Percentiles rank a stretch among this genome's conserved stretches.
Evolutionary conservation across 2,888 invertebrate genomes (phyloP).

Genomic region (Leucoma salicis): DNA sequence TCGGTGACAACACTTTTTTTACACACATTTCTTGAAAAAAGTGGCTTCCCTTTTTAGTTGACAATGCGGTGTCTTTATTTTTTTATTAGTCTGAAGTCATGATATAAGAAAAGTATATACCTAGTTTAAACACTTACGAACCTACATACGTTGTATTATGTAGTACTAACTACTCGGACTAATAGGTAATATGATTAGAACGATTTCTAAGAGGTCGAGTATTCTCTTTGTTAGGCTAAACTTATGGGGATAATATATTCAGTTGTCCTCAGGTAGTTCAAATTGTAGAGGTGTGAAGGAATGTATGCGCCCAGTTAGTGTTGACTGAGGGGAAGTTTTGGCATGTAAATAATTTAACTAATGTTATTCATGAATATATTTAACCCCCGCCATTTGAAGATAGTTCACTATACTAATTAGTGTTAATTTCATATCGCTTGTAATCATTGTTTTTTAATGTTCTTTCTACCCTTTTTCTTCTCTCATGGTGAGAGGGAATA

Average conservation of each 20-base stretch:
- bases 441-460: too few relatives aligned
- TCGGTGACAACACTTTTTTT: too few relatives aligned
- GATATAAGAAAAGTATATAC: background rate
- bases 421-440: too few relatives aligned
- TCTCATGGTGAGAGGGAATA: too few relatives aligned
- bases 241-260: constrained; percentile 30
- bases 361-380: background rate
- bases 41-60: too few relatives aligned
- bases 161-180: constrained; percentile 13
- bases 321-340: background rate
- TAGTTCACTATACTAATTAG: too few relatives aligned
- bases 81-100: background rate
- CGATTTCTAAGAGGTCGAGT: constrained; percentile 18
- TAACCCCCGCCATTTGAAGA: too few relatives aligned
- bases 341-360: background rate
- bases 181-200: constrained; percentile 31
- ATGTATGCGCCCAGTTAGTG: constrained; percentile 2
- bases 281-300: constrained; percentile 16
- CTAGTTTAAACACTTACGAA: background rate
- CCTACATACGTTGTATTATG: background rate
- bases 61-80: too few relatives aligned
- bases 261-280: constrained; percentile 25
- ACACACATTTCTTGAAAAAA: too few relatives aligned
- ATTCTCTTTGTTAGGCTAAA: constrained; percentile 29
- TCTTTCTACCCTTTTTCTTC: too few relatives aligned